Evolutionary conservation across 2,113 vertebrate species (phyloP), one percentile per base, ranked within the genome.

Genomic region (Myanophis thanlyinensis): DNA sequence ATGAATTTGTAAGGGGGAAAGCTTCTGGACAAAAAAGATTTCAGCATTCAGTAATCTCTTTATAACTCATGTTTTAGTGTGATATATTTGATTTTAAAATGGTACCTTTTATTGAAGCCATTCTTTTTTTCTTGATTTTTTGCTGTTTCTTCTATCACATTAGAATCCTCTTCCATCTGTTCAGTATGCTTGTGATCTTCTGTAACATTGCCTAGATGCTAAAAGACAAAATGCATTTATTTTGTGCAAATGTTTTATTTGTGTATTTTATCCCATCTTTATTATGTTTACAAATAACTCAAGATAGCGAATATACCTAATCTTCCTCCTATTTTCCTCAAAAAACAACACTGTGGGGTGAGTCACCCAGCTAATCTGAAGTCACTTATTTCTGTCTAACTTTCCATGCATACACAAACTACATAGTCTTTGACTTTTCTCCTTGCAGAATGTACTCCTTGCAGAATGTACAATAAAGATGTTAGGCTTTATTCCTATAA

Each of bases 51-150:
- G 20, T 44, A 80, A 80, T 2, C 18, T 80, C 73, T 80, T n/a
- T 7, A 93, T 13, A 89, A 51, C 18, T 80, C 92, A 93, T 35
- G 10, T 91, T 30, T 91, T 90, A 15, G 93, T 73, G 90, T 92
- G 88, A 93, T 56, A 15, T 1, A 94, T 92, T 85, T 1, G 0
- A 91, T 91, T 93, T 93, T 93, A 94, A 91, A 95, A 94, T 3
- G 73, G 49, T 95, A 97, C 96, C 97, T 97, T 96, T 97, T 95
- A 95, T 97, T 95, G 89, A 95, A 95, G 15, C 96, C 94, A 87
- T 96, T 96, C 93, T 44, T 91, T 51, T 96, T 96, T 94, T 97
- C 96, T 67, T 56, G 27, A 93, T 11, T 93, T 96, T 92, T 94
- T 95, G 94, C 95, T 48, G 5, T 96, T 92, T 96, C 96, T 90